Conservation (phyloP, 2,888 invertebrate species). For the Drosophila limbata region DNA sequence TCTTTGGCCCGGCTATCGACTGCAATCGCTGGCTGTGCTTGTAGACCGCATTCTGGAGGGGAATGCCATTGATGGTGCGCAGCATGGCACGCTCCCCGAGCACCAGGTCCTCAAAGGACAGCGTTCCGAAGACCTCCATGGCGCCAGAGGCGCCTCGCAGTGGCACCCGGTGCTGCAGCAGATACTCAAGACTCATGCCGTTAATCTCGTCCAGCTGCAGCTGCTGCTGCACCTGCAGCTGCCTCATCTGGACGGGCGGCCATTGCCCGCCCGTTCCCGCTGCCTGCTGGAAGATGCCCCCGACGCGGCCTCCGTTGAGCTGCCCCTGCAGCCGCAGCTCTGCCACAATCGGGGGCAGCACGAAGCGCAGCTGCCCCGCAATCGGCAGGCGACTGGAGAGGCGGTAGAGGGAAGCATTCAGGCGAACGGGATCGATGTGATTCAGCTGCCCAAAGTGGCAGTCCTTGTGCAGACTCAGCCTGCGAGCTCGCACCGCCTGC, state of each 20-base stretch:
- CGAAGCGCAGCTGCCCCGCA: slow-evolving; percentile 66
- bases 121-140: slow-evolving; percentile 77
- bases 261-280: slow-evolving; percentile 6
- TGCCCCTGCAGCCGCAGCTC: slow-evolving; percentile 57
- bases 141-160: slow-evolving; percentile 61
- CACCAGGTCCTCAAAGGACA: slow-evolving; percentile 77
- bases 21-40: slow-evolving; percentile 68
- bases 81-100: slow-evolving; percentile 65
- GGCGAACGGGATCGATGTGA: slow-evolving; percentile 67
- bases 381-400: slow-evolving; percentile 63
- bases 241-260: slow-evolving; percentile 62
- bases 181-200: slow-evolving; percentile 73
- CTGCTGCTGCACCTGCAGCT: slow-evolving; percentile 51
- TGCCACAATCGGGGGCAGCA: slow-evolving; percentile 50
- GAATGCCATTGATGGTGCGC: slow-evolving; percentile 78
- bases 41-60: slow-evolving; percentile 71
- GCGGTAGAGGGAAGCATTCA: slow-evolving; percentile 82
- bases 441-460: slow-evolving; percentile 60
- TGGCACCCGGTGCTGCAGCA: slow-evolving; percentile 78
- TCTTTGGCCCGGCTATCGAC: slow-evolving; percentile 72
- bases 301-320: slow-evolving; percentile 62
- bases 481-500: slow-evolving; percentile 32
- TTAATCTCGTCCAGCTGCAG: slow-evolving; percentile 72
- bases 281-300: slow-evolving; percentile 58
- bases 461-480: slow-evolving; percentile 37